Base-by-base conservation (phyloP, 2,797 vertebrate genomes). In the Galago senegalensis region DNA sequence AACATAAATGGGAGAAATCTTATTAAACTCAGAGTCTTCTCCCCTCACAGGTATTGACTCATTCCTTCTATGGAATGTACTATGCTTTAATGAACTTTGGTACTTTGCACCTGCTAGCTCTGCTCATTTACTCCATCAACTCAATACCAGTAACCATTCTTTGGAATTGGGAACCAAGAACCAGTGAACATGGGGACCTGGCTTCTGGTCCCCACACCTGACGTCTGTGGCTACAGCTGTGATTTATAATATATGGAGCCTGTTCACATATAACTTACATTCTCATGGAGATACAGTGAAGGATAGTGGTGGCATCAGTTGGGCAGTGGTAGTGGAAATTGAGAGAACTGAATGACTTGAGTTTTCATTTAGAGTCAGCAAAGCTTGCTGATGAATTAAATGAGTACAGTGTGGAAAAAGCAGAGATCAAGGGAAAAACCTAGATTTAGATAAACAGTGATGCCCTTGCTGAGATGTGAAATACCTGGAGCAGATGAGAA, bases 291-390 rank as follows among this genome's bases (percentile, higher is more conserved):
- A 83, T 49, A 83, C 25, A 91, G 29, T 79, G 69, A 89, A 9
- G 61, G 1, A 31, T 72, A 13, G 20, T 31, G 25, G 23, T 58
- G n/a, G 27, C 31, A 94, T 91, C 80, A 91, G 72, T 72, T 53
- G 70, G 11, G 63, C 21, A 76, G 53, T 69, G 7, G 34, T 79
- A 60, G 31, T 94, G 40, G 46, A 87, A 87, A 77, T 58, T 37
- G 13, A 49, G n/a, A 89, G 61, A 87, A 40, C 25, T 25, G 17
- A 92, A 7, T 88, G 49, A 76, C 43, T 40, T 76, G 37, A 17
- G 14, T 89, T 93, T 96, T 67, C 60, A 92, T 76, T 83, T 87
- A 96, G 70, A 58, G 69, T 80, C 13, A 31, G 34, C 16, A 83
- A 93, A 89, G 83, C 14, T 18, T 79, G 25, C 40, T 87, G 13